Conservation (phyloP, 1,140 invertebrate genomes). For the Pinna nobilis region DNA sequence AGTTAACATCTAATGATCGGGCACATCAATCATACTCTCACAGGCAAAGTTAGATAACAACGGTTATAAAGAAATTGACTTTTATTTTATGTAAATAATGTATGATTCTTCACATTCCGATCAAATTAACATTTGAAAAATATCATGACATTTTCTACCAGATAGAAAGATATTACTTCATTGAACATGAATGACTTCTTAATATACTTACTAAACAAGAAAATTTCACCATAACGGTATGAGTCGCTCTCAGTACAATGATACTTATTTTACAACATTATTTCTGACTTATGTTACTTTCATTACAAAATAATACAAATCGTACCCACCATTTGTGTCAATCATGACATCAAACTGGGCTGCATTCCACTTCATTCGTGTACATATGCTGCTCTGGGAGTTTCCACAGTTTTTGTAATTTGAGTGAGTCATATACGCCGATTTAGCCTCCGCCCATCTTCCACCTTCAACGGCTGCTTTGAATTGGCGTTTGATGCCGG, state of each 20-base stretch:
- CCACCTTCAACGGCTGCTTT: constrained; percentile 3
- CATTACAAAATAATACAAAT: not conserved
- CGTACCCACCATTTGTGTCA: not conserved
- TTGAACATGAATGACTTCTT: too few species aligned
- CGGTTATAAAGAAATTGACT: too few species aligned
- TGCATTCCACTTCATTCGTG: constrained; percentile 26
- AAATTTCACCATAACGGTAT: too few species aligned
- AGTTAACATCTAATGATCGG: too few species aligned
- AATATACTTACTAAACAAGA: too few species aligned
- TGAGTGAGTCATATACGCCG: constrained; percentile 8
- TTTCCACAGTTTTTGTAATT: constrained; percentile 9
- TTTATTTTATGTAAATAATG: too few species aligned
- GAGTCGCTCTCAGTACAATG: not conserved
- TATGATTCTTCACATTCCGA: too few species aligned
- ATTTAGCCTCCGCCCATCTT: constrained; percentile 16
- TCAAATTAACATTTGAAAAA: too few species aligned
- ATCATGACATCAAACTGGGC: constrained; percentile 15
- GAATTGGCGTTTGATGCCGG: not conserved
- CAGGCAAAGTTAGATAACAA: too few species aligned
- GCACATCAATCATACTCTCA: too few species aligned
- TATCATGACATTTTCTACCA: too few species aligned
- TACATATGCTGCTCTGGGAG: constrained; percentile 13
- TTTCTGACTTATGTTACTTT: not conserved
- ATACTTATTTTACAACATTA: not conserved
- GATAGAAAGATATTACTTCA: too few species aligned